Evolutionary conservation across 2,888 invertebrate species (phyloP).

Genomic region (Drosophila meridionalis): DNA sequence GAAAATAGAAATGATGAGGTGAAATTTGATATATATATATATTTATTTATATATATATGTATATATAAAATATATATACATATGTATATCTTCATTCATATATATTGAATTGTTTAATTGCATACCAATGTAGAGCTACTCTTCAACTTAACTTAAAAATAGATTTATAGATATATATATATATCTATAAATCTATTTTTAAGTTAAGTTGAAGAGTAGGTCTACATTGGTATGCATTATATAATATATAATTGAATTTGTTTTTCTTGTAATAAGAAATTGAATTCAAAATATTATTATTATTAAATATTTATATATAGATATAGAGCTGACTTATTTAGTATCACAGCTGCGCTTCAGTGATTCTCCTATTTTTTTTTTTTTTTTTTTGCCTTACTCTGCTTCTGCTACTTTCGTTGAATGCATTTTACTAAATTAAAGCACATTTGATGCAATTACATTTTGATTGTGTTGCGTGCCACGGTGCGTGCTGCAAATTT

Average conservation of each 20-base stretch:
- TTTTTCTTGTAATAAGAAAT: not conserved
- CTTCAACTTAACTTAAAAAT: not conserved
- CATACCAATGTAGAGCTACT: not conserved
- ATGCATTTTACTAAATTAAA: not conserved
- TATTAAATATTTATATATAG: not conserved
- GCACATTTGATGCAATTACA: slow-evolving; percentile 1
- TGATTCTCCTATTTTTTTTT: not conserved
- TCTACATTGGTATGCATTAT: not conserved
- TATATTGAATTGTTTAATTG: no score
- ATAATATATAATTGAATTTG: not conserved
- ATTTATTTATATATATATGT: no score
- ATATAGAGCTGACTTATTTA: not conserved
- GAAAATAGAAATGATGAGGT: not conserved
- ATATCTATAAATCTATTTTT: no score
- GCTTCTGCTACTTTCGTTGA: not conserved
- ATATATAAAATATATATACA: not conserved
- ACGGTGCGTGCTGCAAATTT: slow-evolving; percentile 52
- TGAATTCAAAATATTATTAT: not conserved
- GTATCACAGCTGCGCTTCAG: slow-evolving; percentile 5
- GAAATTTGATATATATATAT: not conserved
- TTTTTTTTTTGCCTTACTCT: no score
- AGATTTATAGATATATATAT: not conserved
- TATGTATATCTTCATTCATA: not conserved
- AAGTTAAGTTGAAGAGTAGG: not conserved
- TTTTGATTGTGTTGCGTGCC: slow-evolving; percentile 16